Base-by-base conservation (phyloP, 1,140 invertebrate species). In the Mya arenaria region DNA sequence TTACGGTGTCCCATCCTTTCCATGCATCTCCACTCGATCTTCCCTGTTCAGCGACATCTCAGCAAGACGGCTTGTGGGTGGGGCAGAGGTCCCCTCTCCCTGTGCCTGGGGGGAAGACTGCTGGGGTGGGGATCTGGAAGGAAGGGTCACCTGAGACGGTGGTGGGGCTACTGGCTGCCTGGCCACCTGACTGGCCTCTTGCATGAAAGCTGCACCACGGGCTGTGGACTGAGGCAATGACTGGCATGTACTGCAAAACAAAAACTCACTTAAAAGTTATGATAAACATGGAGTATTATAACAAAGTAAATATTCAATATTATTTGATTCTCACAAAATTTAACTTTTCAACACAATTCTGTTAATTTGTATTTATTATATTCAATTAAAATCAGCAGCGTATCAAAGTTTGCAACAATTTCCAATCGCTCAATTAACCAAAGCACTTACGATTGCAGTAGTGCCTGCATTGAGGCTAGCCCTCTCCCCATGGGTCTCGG, bases 1-100 rank as follows among this genome's bases (percentile, higher is more conserved):
- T 78, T 78, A 87, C 86, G 30, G 44, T 56, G 84, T 80, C 32
- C 86, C 86, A 48, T 73, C 80, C 34, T 55, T 37, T 30, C 86
- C 86, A 1, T 71, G 41, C 39, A 39, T 77, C 34, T 79, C 75
- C 17, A 87, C 82, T 37, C 39, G 32, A 6, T 62, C 52, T 52
- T 32, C 36, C 52, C 60, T 68, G 15, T 83, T 75, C 71, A 71
- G 25, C 13, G 84, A 66, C 84, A 87, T 84, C 10, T 71, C 56
- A 23, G 60, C 66, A 37, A 87, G 69, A 37, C 82, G 56, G 25
- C 69, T 82, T 13, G 60, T 84, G 4, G 68, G 82, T 1, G 85
- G 82, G 37, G 23, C 62, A 15, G 37, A 25, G 39, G 25, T 56
- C 8, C 19, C 44, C 34, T 62, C 2, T 15, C 19, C 39, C 44